Base-by-base conservation (phyloP, 2,888 invertebrate genomes). In the Cataglyphis cursor region DNA sequence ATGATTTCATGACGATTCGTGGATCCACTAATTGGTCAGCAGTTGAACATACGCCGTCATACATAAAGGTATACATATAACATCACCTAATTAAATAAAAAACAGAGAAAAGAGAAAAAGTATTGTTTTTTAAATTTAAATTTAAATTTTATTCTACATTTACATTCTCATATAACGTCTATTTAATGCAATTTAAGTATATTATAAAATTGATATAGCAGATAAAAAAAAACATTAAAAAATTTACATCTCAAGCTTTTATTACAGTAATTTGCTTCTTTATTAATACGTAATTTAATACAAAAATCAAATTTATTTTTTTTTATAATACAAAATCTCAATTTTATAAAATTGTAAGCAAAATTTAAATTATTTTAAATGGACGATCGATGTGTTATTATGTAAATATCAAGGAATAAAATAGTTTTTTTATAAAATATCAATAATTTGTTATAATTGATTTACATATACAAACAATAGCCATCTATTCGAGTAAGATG, bases 11-110 rank as follows among this genome's bases (percentile, higher is more conserved):
- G 15, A 75, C 64, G 18, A 38, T 83, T 5, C 73, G 75, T 12
- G 83, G 89, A 15, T 87, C 85, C 3, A 90, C 89, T 10, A 90
- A 90, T 65, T 90, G 90, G 90, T 87, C 87, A 5, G 85, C 87
- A 12, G 89, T 90, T 9, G 90, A 90, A 9, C 62, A 73, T n/a
- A 80, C 82, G 0, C 86, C 86, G 12, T 75, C 81, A 6, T 86
- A 85, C 10, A 48, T 85, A 41, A 84, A 87, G 48, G 88, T 88
- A 81, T 88, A 81, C 3, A 48, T 61, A 76, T n/a, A 24, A 21
- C 8, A 59, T 18, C n/a, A 28, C 35, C 12, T 59, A 51, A 51
- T 51, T 51, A 48, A 48, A n/a, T 48, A 48, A 48, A 48, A 48
- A 2, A 5, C 44, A 44, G 18, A 44, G 41, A 41, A 3, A 41